These are phyloP conservation scores for Nineta flava DNA, from an alignment of 2,888 invertebrate species.

Conservation along the genomic window DNA sequence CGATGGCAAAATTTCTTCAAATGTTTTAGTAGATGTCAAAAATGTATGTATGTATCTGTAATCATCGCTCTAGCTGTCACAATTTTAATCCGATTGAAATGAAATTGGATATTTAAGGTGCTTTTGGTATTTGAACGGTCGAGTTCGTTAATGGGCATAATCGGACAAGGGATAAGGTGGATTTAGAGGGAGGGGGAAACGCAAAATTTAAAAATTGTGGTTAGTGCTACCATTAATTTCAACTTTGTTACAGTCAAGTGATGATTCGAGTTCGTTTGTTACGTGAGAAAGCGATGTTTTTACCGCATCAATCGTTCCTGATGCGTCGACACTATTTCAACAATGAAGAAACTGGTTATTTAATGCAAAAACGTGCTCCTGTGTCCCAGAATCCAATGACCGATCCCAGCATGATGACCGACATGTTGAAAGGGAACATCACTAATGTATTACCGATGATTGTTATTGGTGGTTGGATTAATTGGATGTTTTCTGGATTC, in stretches of 20 bases:
- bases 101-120: no score
- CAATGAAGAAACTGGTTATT: slow-evolving; percentile 88
- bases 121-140: no score
- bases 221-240: not conserved
- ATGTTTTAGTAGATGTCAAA: no score
- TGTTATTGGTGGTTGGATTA: slow-evolving; percentile 98
- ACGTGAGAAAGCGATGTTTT: slow-evolving; percentile 93
- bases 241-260: slow-evolving; percentile 58
- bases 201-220: no score
- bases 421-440: slow-evolving; percentile 97
- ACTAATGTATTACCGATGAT: slow-evolving; percentile 99
- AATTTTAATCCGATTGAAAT: no score
- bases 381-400: slow-evolving; percentile 88
- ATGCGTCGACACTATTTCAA: slow-evolving; percentile 92
- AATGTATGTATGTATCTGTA: no score
- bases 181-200: no score
- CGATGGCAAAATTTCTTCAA: no score
- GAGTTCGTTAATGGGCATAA: no score
- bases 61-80: no score
- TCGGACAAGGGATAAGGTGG: no score
- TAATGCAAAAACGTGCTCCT: slow-evolving; percentile 76
- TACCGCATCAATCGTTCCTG: slow-evolving; percentile 79
- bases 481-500: slow-evolving; percentile 99
- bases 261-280: slow-evolving; percentile 84
- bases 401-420: slow-evolving; percentile 93